phyloP scores from a whole-genome alignment of 2,797 vertebrate species.

The Threskiornis aethiopicus region DNA sequence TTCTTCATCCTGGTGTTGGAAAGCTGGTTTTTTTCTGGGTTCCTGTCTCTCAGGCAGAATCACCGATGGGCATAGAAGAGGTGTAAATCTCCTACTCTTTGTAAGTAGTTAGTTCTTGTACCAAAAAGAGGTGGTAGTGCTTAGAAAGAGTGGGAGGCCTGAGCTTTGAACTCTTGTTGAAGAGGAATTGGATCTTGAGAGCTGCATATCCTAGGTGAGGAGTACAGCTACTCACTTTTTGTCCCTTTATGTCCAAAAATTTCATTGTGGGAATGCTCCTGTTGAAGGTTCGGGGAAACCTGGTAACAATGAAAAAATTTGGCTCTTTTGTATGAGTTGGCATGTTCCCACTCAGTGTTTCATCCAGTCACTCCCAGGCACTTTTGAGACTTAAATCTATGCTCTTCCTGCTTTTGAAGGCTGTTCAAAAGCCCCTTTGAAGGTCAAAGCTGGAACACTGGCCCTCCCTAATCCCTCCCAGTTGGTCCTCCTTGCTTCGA shows the following conservation, averaged over 20 bases:
- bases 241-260: not conserved
- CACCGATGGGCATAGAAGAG: not conserved
- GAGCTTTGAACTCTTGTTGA: not conserved
- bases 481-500: not conserved
- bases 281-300: not conserved
- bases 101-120: not conserved
- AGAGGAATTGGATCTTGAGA: not conserved
- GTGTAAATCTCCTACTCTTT: not conserved
- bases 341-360: not conserved
- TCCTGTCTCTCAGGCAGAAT: not conserved
- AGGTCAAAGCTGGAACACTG: not conserved
- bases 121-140: not conserved
- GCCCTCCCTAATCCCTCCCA: not conserved
- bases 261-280: not conserved
- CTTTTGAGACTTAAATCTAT: not conserved
- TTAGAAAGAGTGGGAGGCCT: not conserved
- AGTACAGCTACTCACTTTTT: not conserved
- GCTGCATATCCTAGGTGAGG: not conserved
- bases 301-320: not conserved
- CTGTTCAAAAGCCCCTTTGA: not conserved
- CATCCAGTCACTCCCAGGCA: not conserved
- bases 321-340: not conserved
- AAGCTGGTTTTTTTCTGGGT: not conserved
- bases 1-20: not conserved
- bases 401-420: not conserved